These are phyloP conservation scores for Emydocephalus ijimae DNA, from an alignment of 2,113 vertebrate species.

Conservation along the genomic window DNA sequence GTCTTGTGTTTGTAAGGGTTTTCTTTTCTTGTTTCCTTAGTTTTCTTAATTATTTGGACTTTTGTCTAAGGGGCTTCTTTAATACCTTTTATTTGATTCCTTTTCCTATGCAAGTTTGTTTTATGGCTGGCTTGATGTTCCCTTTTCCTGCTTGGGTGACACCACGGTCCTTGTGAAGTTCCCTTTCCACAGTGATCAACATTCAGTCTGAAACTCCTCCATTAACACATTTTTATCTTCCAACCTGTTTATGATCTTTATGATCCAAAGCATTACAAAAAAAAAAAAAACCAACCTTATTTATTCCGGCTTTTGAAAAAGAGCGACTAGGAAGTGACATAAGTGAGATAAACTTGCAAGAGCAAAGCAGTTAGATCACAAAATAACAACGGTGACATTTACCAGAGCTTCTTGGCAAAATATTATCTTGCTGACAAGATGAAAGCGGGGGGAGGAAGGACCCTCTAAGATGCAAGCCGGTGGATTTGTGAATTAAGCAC, in stretches of 20 bases:
- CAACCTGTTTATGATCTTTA: not conserved
- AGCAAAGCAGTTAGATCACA: not conserved
- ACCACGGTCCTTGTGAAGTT: too few species aligned
- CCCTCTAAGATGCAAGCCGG: not conserved
- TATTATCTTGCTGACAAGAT: not conserved
- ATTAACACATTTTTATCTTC: not conserved
- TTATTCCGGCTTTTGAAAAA: not conserved
- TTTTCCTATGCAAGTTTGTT: too few species aligned
- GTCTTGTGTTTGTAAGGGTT: too few species aligned
- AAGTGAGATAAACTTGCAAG: not conserved
- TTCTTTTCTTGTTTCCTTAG: too few species aligned
- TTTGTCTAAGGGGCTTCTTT: too few species aligned
- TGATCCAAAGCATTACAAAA: not conserved
- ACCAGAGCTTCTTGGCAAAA: slow-evolving; percentile 4
- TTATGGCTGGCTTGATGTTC: too few species aligned
- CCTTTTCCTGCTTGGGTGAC: too few species aligned
- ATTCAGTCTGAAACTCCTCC: not conserved
- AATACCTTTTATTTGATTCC: too few species aligned
- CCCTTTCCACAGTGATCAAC: not conserved
- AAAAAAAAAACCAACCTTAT: not conserved
- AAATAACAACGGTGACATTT: slow-evolving; percentile 24
- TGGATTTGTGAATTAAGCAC: not conserved
- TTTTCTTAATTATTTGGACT: too few species aligned
- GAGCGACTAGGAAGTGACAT: not conserved
- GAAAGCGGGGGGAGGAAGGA: not conserved